These are phyloP conservation scores for Isichthys henryi DNA, from an alignment of 2,113 vertebrate species.

Conservation along the genomic window DNA sequence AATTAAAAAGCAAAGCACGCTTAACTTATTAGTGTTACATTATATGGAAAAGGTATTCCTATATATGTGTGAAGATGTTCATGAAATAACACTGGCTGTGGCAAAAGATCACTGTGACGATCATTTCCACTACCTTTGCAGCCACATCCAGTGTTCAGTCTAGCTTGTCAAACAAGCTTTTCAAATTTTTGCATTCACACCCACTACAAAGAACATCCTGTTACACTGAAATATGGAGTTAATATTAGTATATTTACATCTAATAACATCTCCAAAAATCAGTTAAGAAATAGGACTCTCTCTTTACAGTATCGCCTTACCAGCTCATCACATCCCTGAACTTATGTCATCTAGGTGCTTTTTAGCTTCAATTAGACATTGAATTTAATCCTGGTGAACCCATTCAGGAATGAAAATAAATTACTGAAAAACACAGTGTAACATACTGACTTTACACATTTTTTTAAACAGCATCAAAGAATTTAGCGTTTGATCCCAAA, in stretches of 20 bases:
- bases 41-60: background rate
- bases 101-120: background rate
- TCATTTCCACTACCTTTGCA: background rate
- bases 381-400: background rate
- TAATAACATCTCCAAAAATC: background rate
- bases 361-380: background rate
- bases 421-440: background rate
- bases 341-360: background rate
- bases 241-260: background rate
- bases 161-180: background rate
- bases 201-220: background rate
- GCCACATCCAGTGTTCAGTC: background rate
- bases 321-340: background rate
- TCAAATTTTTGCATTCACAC: background rate
- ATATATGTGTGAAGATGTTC: background rate
- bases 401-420: background rate
- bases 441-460: background rate
- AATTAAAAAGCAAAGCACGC: background rate
- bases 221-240: background rate
- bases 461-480: background rate
- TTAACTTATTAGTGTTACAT: background rate
- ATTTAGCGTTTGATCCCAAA: background rate
- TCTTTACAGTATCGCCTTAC: background rate
- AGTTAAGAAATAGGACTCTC: background rate
- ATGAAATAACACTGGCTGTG: background rate